A percentile compares a stretch with the other conserved stretches of the same genome.
phyloP scores from a whole-genome alignment of 2,888 invertebrate genomes.

The Poecilus cupreus region DNA sequence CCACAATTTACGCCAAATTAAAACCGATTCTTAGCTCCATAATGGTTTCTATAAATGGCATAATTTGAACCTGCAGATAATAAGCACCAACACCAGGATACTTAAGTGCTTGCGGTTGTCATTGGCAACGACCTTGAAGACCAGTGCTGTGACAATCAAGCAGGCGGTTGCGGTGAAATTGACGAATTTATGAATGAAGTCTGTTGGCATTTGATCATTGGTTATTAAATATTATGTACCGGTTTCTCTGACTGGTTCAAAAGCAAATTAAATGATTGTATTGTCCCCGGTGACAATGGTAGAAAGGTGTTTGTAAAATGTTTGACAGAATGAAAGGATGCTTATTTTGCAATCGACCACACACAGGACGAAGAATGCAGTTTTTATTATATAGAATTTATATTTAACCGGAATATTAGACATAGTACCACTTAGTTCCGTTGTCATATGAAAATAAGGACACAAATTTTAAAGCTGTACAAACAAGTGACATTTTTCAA shows the following conservation, averaged over 20 bases:
- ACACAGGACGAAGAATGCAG: not conserved
- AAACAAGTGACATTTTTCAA: too few species aligned
- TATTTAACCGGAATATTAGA: too few species aligned
- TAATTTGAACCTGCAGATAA: not conserved
- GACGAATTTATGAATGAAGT: constrained; percentile 57
- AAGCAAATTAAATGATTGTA: constrained; percentile 16
- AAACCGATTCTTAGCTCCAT: not conserved
- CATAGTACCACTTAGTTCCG: too few species aligned
- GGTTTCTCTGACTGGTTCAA: not conserved
- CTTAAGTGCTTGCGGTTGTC: constrained; percentile 15
- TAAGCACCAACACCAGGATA: constrained; percentile 1
- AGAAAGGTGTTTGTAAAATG: constrained; percentile 18
- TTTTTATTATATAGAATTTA: too few species aligned
- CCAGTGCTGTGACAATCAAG: constrained; percentile 20
- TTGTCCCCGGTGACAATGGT: constrained; percentile 9
- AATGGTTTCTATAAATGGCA: constrained; percentile 15
- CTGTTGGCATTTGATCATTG: constrained; percentile 1
- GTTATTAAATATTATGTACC: constrained; percentile 15
- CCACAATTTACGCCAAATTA: constrained; percentile 24
- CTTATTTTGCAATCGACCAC: not conserved
- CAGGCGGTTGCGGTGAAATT: constrained; percentile 10
- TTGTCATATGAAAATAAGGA: too few species aligned
- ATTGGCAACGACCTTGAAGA: constrained; percentile 46
- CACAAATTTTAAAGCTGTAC: too few species aligned
- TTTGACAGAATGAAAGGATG: constrained; percentile 16